These are phyloP conservation scores for fruit fly (Drosophila melanogaster) DNA, from an alignment of 1,140 invertebrate species.

Conservation along the genomic window DNA sequence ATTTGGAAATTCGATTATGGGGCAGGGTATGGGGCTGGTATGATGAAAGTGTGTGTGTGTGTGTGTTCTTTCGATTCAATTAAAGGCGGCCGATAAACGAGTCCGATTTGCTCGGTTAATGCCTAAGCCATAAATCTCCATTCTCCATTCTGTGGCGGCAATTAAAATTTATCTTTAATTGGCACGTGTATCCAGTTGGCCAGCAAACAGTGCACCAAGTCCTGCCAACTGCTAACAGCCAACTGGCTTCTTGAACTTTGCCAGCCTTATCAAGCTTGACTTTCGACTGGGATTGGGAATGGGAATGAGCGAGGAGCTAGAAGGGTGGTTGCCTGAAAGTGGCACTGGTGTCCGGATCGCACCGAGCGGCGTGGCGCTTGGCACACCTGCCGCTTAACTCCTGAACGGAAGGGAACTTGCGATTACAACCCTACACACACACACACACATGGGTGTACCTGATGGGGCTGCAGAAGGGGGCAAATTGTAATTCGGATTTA, in stretches of 20 bases:
- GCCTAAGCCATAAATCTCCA: constrained; percentile 68
- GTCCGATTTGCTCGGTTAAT: constrained; percentile 57
- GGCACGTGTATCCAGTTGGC: constrained; percentile 51
- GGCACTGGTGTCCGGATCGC: constrained; percentile 48
- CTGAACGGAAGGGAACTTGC: constrained; percentile 27
- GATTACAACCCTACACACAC: neutral
- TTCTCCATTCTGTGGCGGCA: constrained; percentile 71
- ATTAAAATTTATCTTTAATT: constrained; percentile 82
- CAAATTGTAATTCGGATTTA: constrained; percentile 82
- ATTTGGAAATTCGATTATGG: constrained; percentile 40
- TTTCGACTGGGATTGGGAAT: neutral
- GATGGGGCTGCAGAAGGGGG: constrained; percentile 56
- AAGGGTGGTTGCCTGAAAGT: too few species aligned
- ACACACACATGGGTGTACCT: constrained; percentile 1
- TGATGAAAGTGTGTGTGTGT: neutral
- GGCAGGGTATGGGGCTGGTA: neutral
- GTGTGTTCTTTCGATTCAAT: constrained; percentile 44
- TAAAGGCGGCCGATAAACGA: constrained; percentile 32
- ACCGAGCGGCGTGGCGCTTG: constrained; percentile 48
- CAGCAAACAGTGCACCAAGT: constrained; percentile 3
- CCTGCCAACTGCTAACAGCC: constrained; percentile 1
- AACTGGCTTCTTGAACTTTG: constrained; percentile 62
- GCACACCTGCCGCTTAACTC: constrained; percentile 72
- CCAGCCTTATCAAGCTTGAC: constrained; percentile 49
- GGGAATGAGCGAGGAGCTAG: neutral